Evolutionary conservation across 2,888 invertebrate species (phyloP), one percentile per base, ranked within the genome.

Genomic region (Acanthococcus lagerstroemiae): DNA sequence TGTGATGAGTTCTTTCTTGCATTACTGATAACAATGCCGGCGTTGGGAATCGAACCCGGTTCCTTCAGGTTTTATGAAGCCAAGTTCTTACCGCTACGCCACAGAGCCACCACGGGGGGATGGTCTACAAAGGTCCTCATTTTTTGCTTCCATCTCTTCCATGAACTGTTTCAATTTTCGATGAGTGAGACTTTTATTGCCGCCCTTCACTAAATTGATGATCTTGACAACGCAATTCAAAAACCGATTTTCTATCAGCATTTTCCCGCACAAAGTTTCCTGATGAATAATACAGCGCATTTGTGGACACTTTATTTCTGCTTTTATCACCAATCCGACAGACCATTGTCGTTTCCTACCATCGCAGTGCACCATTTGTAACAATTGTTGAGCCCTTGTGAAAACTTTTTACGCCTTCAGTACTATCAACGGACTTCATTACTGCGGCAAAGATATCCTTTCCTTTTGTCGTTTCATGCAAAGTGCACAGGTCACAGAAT

Each of bases 281-380:
- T 69, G 65, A 55, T 69, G 68, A 68, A 70, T 69, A 48, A 69
- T 68, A 67, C 69, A 70, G 48, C 70, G 69, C 24, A 70, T 45
- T 56, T 52, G 56, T 52, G 57, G 68, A 68, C 66, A 67, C 45
- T 50, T 68, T 55, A 69, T 63, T 48, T 68, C 68, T 50, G 66
- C 57, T 57, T 68, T 65, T 25, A 45, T 21, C 55, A 68, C 55
- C 55, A 68, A 57, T 54, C 68, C 66, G 30, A 66, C 30, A 68
- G 56, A 54, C 67, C 68, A 54, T 45, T 67, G 45, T 70, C 69
- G 60, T 69, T 61, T n/a, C 69, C 70, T 60, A 65, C 66, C 70
- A 69, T n/a, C n/a, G n/a, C n/a, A n/a, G n/a, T n/a, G n/a, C n/a
- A n/a, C n/a, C n/a, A n/a, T n/a, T n/a, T n/a, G n/a, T n/a, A n/a